phyloP scores from a whole-genome alignment of 2,113 vertebrate genomes.

The western clawed frog (Xenopus tropicalis) region DNA sequence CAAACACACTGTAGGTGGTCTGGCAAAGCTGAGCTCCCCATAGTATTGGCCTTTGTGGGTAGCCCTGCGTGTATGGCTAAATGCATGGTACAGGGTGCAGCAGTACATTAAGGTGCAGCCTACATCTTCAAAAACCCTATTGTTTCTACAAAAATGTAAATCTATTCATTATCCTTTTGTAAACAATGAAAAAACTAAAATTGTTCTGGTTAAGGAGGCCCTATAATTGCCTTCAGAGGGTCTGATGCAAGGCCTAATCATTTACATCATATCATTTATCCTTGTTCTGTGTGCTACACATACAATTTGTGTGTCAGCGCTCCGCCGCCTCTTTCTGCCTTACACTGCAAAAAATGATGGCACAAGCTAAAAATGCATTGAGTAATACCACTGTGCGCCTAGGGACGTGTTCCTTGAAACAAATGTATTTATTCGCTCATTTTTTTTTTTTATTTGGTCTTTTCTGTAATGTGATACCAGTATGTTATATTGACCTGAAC shows the following conservation, averaged over 20 bases:
- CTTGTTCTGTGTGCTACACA: neutral
- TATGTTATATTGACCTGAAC: conserved; percentile 47
- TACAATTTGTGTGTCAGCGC: neutral
- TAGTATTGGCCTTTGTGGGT: too few species aligned
- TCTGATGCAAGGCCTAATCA: neutral
- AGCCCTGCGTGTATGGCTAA: too few species aligned
- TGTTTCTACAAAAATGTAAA: too few species aligned
- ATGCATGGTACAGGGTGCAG: too few species aligned
- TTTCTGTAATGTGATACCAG: conserved; percentile 43
- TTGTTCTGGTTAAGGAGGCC: too few species aligned
- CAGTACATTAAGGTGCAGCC: too few species aligned
- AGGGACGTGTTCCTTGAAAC: conserved; percentile 38
- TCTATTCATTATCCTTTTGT: too few species aligned
- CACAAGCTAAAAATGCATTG: conserved; percentile 14
- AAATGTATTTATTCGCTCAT: conserved; percentile 48
- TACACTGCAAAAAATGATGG: conserved; percentile 28
- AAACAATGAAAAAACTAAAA: too few species aligned
- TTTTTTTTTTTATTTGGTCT: conserved; percentile 50
- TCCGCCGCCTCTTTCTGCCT: neutral
- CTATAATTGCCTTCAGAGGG: too few species aligned
- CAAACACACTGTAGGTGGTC: too few species aligned
- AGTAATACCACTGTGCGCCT: conserved; percentile 38
- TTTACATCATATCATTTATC: neutral
- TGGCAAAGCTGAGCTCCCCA: too few species aligned
- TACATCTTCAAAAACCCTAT: too few species aligned